Percentiles rank a stretch among this genome's conserved stretches.
Evolutionary conservation across 2,797 vertebrate genomes (phyloP).

Genomic region (Chrosomus eos): DNA sequence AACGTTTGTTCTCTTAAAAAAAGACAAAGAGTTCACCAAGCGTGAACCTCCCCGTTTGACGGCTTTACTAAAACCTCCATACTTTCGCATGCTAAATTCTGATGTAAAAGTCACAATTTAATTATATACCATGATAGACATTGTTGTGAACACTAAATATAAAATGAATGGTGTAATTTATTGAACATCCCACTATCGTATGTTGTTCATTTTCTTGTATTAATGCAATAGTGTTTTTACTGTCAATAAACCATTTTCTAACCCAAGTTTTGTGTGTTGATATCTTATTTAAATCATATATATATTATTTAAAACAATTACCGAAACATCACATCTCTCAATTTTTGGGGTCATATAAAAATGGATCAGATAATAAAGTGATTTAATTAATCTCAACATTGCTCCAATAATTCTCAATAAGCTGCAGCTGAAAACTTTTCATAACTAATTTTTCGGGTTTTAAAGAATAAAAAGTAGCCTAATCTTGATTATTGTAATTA

Average conservation of each 20-base stretch:
- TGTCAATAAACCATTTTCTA: constrained; percentile 21
- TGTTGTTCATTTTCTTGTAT: not conserved
- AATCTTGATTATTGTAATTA: not conserved
- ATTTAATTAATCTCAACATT: not conserved
- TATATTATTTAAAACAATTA: not conserved
- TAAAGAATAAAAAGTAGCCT: not conserved
- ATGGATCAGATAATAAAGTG: not conserved
- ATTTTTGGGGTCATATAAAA: not conserved
- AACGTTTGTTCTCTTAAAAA: not conserved
- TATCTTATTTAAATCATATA: not conserved
- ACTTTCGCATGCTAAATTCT: not conserved
- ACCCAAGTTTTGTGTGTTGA: not conserved
- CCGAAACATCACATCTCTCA: not conserved
- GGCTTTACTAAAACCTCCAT: not conserved
- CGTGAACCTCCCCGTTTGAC: constrained; percentile 1
- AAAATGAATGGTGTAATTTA: not conserved
- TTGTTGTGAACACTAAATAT: not conserved
- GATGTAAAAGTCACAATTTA: not conserved
- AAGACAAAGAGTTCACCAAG: not conserved
- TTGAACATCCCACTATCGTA: not conserved
- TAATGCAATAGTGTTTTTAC: not conserved
- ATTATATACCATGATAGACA: not conserved
- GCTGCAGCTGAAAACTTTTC: not conserved
- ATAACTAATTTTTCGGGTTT: not conserved
- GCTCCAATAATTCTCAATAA: not conserved